These are phyloP conservation scores for Eublepharis macularius DNA, from an alignment of 2,113 vertebrate genomes.

Conservation along the genomic window DNA sequence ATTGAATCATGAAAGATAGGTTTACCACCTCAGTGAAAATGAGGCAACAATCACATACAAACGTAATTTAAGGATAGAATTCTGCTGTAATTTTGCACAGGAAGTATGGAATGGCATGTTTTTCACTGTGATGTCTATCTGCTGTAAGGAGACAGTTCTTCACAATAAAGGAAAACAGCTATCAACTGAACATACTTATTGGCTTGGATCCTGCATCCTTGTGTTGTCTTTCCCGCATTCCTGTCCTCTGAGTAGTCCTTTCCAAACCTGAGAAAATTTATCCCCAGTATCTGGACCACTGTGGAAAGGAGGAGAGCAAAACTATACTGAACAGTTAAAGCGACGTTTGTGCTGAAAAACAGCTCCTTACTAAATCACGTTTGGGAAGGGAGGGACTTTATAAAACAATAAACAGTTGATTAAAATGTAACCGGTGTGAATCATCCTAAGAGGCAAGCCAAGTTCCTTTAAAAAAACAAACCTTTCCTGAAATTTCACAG, in stretches of 20 bases:
- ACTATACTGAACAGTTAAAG: constrained; percentile 64
- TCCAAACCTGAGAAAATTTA: no score
- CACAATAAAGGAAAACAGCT: neutral
- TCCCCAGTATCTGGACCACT: no score
- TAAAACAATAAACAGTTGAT: neutral
- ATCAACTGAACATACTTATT: neutral
- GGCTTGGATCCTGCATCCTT: neutral
- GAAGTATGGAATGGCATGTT: neutral
- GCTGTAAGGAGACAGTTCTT: neutral
- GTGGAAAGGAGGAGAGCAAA: neutral
- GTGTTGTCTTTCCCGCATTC: neutral
- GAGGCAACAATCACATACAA: neutral
- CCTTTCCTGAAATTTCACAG: constrained; percentile 42
- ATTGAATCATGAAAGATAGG: neutral
- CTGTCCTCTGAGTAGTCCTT: no score
- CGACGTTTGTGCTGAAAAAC: constrained; percentile 46
- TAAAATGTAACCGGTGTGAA: constrained; percentile 34
- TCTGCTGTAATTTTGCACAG: neutral
- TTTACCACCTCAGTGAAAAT: neutral
- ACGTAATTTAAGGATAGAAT: neutral
- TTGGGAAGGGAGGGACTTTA: constrained; percentile 36
- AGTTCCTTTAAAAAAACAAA: constrained; percentile 1
- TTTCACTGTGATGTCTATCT: neutral
- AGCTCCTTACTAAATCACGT: constrained; percentile 49
- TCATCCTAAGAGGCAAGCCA: constrained; percentile 35